Evolutionary conservation across 2,888 invertebrate genomes (phyloP).

Genomic region (Dendrolimus houi): DNA sequence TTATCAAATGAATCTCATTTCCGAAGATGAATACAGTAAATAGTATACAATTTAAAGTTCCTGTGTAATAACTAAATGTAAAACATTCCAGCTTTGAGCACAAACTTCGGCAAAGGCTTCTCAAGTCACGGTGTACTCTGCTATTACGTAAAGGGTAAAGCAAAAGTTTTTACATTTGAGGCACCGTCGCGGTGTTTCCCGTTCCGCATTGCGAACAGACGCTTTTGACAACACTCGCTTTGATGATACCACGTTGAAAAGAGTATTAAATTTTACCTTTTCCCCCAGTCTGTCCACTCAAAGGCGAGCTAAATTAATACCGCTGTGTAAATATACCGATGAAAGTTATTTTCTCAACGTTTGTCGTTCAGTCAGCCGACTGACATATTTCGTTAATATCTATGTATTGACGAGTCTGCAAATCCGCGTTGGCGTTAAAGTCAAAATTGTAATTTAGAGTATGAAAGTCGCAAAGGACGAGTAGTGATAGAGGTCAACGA

Average conservation of each 20-base stretch:
- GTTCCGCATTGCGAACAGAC: slow-evolving; percentile 55
- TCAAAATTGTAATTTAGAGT: slow-evolving; percentile 32
- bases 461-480: slow-evolving; percentile 50
- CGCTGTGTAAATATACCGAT: slow-evolving; percentile 40
- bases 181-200: slow-evolving; percentile 50
- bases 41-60: slow-evolving; percentile 36
- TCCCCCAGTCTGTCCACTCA: slow-evolving; percentile 44
- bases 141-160: slow-evolving; percentile 64
- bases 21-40: slow-evolving; percentile 18
- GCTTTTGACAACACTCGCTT: slow-evolving; percentile 69
- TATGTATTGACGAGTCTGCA: slow-evolving; percentile 22
- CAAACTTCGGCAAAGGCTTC: slow-evolving; percentile 64
- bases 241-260: slow-evolving; percentile 53
- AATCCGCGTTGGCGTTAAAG: slow-evolving; percentile 44
- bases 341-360: slow-evolving; percentile 16
- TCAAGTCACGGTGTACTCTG: slow-evolving; percentile 47
- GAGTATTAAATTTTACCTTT: slow-evolving; percentile 63
- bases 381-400: slow-evolving; percentile 9
- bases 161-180: slow-evolving; percentile 70
- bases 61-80: slow-evolving; percentile 58
- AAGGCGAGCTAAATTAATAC: slow-evolving; percentile 50
- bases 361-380: slow-evolving; percentile 13
- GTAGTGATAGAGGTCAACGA: slow-evolving; percentile 51
- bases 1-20: slow-evolving; percentile 6
- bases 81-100: slow-evolving; percentile 66